phyloP scores from a whole-genome alignment of 2,888 invertebrate genomes.

The Caenorhabditis sp. region DNA sequence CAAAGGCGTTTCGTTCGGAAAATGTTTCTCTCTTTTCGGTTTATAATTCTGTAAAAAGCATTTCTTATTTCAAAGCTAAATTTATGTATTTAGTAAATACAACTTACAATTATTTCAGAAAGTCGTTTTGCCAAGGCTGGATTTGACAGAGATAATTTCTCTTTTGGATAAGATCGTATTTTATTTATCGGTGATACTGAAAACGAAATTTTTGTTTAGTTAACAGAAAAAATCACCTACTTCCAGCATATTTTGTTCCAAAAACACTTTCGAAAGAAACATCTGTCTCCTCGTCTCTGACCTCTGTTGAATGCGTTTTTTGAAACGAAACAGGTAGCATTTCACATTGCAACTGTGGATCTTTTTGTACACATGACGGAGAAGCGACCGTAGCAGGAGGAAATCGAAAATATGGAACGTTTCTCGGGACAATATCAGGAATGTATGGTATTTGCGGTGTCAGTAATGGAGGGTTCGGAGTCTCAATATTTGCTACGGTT shows the following conservation, averaged over 20 bases:
- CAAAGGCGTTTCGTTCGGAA: no score
- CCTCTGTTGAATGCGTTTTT: neutral
- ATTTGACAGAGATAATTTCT: neutral
- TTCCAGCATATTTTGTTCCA: constrained; percentile 6
- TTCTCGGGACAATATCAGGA: no score
- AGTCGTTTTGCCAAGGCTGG: neutral
- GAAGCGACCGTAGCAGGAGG: no score
- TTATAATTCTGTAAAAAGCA: neutral
- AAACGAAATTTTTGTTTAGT: neutral
- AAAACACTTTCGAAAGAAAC: constrained; percentile 5
- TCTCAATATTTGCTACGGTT: no score
- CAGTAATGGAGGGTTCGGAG: no score
- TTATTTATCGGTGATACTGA: neutral
- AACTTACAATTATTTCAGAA: neutral
- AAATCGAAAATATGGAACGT: no score
- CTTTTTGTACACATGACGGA: no score
- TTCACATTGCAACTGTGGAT: no score
- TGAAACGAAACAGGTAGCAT: no score
- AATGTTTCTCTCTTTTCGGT: neutral
- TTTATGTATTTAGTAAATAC: no score
- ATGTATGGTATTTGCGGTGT: no score
- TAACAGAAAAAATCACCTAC: neutral
- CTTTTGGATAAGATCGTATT: neutral
- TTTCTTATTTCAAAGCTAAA: no score
- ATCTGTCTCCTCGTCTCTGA: neutral